phyloP scores from a whole-genome alignment of 2,888 invertebrate genomes.

The Panorpa germanica region DNA sequence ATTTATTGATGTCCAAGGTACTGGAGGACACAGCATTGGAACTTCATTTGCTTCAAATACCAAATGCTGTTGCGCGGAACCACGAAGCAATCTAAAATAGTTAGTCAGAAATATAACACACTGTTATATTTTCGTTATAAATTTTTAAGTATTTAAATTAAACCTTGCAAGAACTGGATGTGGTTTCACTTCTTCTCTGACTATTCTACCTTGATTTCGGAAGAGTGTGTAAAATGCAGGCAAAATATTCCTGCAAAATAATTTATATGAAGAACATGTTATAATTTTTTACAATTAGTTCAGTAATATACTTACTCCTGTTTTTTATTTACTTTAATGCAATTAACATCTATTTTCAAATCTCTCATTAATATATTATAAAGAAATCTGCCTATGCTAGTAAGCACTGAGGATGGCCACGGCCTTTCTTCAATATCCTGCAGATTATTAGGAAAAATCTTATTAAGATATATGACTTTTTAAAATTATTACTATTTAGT shows the following conservation, averaged over 20 bases:
- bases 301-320: constrained; percentile 20
- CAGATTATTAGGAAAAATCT: constrained; percentile 9
- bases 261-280: no score
- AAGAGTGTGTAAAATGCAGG: constrained; percentile 67
- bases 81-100: constrained; percentile 42
- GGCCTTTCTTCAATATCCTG: constrained; percentile 32
- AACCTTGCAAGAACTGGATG: constrained; percentile 52
- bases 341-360: constrained; percentile 61
- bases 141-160: neutral
- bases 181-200: constrained; percentile 62
- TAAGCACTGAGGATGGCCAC: constrained; percentile 47
- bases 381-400: constrained; percentile 61
- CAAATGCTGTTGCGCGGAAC: constrained; percentile 45
- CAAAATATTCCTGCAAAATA: constrained; percentile 33
- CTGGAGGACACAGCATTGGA: constrained; percentile 68
- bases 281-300: constrained; percentile 3
- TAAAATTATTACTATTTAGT: constrained; percentile 9
- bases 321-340: constrained; percentile 33
- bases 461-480: constrained; percentile 1
- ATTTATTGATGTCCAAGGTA: constrained; percentile 56
- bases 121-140: neutral
- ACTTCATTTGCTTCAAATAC: constrained; percentile 50
- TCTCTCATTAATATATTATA: constrained; percentile 75
- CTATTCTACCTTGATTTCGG: constrained; percentile 39
- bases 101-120: constrained; percentile 1